Evolutionary conservation across 2,113 vertebrate genomes (phyloP), one percentile per base, ranked within the genome.

Genomic region (Martes martes): DNA sequence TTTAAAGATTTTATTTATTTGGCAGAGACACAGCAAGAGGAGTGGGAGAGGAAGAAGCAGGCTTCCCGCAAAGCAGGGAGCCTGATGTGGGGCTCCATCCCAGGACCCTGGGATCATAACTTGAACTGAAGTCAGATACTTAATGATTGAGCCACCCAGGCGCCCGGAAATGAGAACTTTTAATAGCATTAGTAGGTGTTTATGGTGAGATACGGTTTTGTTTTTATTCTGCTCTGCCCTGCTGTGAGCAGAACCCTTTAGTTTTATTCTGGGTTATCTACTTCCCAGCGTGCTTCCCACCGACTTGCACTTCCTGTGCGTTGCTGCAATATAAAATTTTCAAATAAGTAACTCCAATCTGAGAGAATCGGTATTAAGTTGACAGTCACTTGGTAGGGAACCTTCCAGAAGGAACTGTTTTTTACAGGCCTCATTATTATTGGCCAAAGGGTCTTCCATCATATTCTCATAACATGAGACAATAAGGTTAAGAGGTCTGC

Each of bases 361-460:
- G 57, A 83, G 28, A 86, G 80, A 78, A 83, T 90, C 24, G 14
- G 11, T 36, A 0, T 24, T 61, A 78, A 63, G 21, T 96, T 83
- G 89, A 55, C 87, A 74, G 84, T 69, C 83, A 94, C 94, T 95
- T 73, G 78, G 74, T 83, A 50, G 81, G 88, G 74, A 5, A 6
- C 7, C 47, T 39, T 69, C 78, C 82, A 95, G 94, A 97, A 59
- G 76, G 76, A 89, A 88, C 96, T 96, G 65, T 95, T 98, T 92
- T 89, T 87, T 95, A 67, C 59, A 86, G 2, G 39, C 78, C 79
- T 97, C 28, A 59, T 42, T 39, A 65, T 97, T 97, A 94, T 86
- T 97, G 95, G 91, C 93, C 95, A 76, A 97, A 96, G 79, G 86
- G 83, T 98, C 95, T 98, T 87, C 89, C 59, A 15, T n/a, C 2